These are phyloP conservation scores for Scalopus aquaticus DNA, from an alignment of 2,113 vertebrate species.

Conservation along the genomic window DNA sequence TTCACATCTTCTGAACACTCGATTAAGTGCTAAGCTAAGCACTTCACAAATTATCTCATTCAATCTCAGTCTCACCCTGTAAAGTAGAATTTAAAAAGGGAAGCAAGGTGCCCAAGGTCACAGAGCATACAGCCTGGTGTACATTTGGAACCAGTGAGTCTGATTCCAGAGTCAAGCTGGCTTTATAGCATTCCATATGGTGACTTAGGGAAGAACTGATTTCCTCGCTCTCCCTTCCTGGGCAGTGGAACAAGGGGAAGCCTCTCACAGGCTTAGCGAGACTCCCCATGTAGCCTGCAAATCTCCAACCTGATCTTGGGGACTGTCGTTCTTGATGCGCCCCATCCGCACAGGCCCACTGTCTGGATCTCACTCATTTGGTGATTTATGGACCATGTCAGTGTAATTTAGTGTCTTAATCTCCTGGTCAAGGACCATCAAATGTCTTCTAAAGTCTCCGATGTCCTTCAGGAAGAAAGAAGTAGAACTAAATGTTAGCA, in stretches of 20 bases:
- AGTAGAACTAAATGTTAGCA: constrained; percentile 65
- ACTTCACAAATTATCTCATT: neutral
- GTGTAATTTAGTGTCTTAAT: constrained; percentile 84
- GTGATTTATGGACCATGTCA: constrained; percentile 83
- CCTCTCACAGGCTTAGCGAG: fast-evolving
- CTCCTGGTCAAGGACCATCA: constrained; percentile 83
- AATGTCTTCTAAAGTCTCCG: constrained; percentile 73
- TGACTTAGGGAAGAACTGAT: neutral
- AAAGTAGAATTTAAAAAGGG: neutral
- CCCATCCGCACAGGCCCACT: constrained; percentile 64
- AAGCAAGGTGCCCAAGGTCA: neutral
- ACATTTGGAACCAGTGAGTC: neutral
- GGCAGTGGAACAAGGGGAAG: fast-evolving
- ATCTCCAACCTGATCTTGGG: neutral
- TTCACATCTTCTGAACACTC: neutral
- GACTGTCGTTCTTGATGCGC: constrained; percentile 40
- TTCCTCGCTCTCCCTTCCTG: neutral
- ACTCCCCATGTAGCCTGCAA: neutral
- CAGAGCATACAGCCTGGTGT: neutral
- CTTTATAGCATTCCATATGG: neutral
- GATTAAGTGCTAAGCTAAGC: neutral
- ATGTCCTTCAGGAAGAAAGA: constrained; percentile 82
- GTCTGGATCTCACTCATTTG: constrained; percentile 83
- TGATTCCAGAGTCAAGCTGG: neutral
- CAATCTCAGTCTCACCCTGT: neutral